Evolutionary conservation across 2,797 vertebrate genomes (phyloP).

Genomic region (Phoebastria nigripes): DNA sequence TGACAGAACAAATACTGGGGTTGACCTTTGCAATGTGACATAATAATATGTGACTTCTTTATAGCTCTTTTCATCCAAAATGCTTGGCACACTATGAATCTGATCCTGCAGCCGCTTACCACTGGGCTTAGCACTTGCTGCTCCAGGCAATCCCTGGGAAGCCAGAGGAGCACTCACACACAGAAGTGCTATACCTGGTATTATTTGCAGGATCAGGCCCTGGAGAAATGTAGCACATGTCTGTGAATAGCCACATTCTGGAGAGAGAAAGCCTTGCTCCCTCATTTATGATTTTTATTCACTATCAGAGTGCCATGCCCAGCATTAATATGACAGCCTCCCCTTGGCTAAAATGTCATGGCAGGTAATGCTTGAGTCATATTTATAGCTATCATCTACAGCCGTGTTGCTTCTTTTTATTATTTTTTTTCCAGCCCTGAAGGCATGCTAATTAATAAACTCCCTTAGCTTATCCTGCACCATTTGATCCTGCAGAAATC

Average conservation of each 20-base stretch:
- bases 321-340: not conserved
- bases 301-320: not conserved
- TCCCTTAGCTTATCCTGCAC: not conserved
- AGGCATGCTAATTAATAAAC: conserved; percentile 32
- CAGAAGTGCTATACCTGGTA: not conserved
- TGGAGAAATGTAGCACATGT: not conserved
- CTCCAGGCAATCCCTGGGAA: conserved; percentile 1
- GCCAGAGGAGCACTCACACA: not conserved
- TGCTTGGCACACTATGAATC: not conserved
- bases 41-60: conserved; percentile 65
- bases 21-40: conserved; percentile 62
- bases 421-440: not conserved
- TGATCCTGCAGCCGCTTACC: not conserved
- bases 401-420: not conserved
- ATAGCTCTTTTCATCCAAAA: conserved; percentile 57
- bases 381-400: not conserved
- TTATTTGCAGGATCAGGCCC: not conserved
- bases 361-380: not conserved
- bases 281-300: not conserved
- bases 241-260: not conserved
- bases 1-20: conserved; percentile 55
- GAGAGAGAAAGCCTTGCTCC: not conserved
- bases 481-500: conserved; percentile 49
- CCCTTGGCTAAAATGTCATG: not conserved
- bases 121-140: not conserved